Evolutionary conservation across 2,113 vertebrate species (phyloP), one percentile per base, ranked within the genome.

Genomic region (Tylochromis polylepis): DNA sequence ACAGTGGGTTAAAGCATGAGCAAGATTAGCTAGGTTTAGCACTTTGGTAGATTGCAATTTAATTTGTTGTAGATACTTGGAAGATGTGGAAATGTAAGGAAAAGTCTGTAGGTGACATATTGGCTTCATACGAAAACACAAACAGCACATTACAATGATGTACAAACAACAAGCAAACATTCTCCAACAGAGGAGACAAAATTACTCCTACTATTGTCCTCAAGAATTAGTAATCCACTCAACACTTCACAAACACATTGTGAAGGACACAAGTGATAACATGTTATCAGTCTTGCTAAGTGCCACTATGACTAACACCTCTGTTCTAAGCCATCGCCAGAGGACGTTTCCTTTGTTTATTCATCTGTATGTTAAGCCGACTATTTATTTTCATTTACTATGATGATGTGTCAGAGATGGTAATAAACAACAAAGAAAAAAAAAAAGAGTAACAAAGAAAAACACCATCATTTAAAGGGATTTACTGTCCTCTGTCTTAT

Each of bases 401-500:
- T 16, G 49, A 88, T 79, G 58, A 89, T 75, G 85, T 82, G 89
- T 92, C 89, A 87, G 81, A 88, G 81, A 85, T 72, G 89, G 87
- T 86, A 90, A 38, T 83, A 85, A 92, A 82, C 55, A 91, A 87
- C 80, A 91, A 91, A 88, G 87, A 20, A 90, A 92, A 95, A 92
- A 95, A 34, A 65, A 67, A 67, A 38, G 34, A 78, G 82, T 20
- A 88, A 87, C 78, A 91, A 91, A 88, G 87, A 79, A 91, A 92
- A 96, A 91, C 87, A 84, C 88, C 67, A 59, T 92, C 90, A 88
- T 89, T 88, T 84, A 56, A 83, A 87, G 90, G 85, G 92, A 89
- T 94, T 94, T 92, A 89, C 81, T 58, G 91, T 94, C 92, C 94
- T 92, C 88, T 31, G 85, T 87, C 91, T 93, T 92, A 91, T 95